Base-by-base conservation (phyloP, 2,113 vertebrate genomes). In the Mormyrus lacerda region DNA sequence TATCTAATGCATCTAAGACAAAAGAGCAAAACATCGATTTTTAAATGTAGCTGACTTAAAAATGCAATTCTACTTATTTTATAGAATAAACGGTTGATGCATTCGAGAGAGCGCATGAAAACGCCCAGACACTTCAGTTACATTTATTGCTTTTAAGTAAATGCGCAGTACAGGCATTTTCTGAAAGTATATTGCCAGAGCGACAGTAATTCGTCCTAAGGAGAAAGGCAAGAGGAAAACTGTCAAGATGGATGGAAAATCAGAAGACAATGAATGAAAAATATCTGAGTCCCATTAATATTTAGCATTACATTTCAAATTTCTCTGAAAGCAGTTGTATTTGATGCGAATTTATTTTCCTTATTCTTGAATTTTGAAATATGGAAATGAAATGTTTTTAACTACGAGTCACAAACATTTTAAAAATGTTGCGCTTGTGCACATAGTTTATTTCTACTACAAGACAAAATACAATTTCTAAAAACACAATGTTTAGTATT, bases 21-120 rank as follows among this genome's bases (percentile, higher is more conserved):
- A 82, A 88, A 82, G 61, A 89, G 50, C 88, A 50, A 89, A 89
- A 89, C 47, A 83, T 83, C 88, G 88, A 85, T 61, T 89, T 88
- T 51, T 89, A 31, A 45, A 84, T 84, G 88, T 89, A 89, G 88
- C 88, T 44, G 73, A 42, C 39, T 89, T 89, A 3, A 89, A 55
- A 61, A 89, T 61, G 88, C 35, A 42, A 84, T 55, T 45, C 53
- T 87, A 61, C 73, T 45, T 84, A 83, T 82, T 58, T 58, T n/a
- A n/a, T 24, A 44, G 21, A 58, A 58, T 45, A 88, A 88, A 82
- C 19, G n/a, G 21, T 85, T 58, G 42, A 4, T 31, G 42, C 44
- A 83, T 47, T 84, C 24, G 39, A 58, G n/a, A 31, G 24, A n/a
- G 42, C 51, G 73, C 76, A 61, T 44, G 35, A 53, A 45, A 35